Conservation (phyloP, 2,888 invertebrate genomes). For the Eugnorisma glareosa region DNA sequence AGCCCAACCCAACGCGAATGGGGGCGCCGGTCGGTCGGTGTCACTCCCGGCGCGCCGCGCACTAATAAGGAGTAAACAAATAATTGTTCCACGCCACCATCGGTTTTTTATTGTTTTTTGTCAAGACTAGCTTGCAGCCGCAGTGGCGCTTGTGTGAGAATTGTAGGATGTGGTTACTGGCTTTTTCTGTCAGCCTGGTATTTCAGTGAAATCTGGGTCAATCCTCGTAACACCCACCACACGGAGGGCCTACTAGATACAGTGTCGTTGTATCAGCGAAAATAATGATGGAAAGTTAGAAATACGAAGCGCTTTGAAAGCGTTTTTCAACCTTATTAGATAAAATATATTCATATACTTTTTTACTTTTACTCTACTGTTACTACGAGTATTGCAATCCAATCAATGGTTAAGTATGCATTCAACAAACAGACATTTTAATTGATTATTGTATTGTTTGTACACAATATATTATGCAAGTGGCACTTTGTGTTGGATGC, state of each 20-base stretch:
- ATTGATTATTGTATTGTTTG: not conserved
- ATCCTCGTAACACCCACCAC: not conserved
- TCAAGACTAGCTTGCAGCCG: constrained; percentile 44
- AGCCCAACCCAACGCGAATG: constrained; percentile 27
- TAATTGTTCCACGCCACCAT: constrained; percentile 59
- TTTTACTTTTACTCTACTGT: too few relatives aligned
- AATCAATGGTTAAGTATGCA: not conserved
- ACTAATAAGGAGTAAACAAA: constrained; percentile 67
- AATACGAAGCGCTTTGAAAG: not conserved
- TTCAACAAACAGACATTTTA: not conserved
- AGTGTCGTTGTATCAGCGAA: not conserved
- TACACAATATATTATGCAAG: not conserved
- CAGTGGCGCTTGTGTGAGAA: constrained; percentile 32
- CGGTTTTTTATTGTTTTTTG: constrained; percentile 55
- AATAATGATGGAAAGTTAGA: not conserved
- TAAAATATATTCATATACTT: not conserved
- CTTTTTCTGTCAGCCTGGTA: not conserved
- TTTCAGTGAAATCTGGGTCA: not conserved
- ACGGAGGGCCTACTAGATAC: not conserved
- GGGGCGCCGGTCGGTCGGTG: constrained; percentile 14
- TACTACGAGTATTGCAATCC: not conserved
- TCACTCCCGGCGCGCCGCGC: constrained; percentile 39
- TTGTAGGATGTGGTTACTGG: not conserved
- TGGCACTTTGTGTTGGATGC: constrained; percentile 7
- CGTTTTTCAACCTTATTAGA: not conserved